Conservation (phyloP, 2,113 vertebrate genomes). For the Oceanites oceanicus region DNA sequence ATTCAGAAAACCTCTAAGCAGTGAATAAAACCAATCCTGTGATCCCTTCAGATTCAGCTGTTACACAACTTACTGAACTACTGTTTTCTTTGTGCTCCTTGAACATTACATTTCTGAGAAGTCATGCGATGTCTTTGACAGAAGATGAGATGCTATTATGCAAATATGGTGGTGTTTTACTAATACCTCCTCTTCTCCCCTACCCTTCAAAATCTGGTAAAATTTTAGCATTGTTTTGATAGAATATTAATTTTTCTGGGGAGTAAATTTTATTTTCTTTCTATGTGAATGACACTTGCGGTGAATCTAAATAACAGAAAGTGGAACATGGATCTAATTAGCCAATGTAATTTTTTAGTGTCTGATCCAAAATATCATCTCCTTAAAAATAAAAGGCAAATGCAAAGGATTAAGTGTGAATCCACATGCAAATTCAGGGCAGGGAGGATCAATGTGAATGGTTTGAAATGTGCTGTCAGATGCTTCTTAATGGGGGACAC, state of each 20-base stretch:
- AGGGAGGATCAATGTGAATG: background rate
- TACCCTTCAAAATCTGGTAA: background rate
- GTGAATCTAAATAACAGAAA: background rate
- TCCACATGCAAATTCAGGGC: background rate
- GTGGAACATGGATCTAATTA: background rate
- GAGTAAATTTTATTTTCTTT: background rate
- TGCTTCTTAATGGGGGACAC: background rate
- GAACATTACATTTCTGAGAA: background rate
- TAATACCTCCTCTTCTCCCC: background rate
- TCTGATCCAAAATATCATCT: background rate
- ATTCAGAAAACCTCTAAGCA: background rate
- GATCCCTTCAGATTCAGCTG: background rate
- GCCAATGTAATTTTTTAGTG: background rate
- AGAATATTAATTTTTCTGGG: background rate
- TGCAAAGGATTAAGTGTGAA: background rate
- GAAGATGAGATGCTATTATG: background rate
- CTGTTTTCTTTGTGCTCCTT: background rate
- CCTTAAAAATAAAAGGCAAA: background rate
- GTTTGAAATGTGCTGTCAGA: slow-evolving; percentile 9
- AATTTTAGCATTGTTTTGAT: background rate
- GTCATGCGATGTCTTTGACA: background rate
- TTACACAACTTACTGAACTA: background rate
- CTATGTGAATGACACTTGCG: background rate
- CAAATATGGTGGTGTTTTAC: background rate
- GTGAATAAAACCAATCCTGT: background rate